Conservation (phyloP, 2,113 vertebrate species). For the Syngnathoides biaculeatus region DNA sequence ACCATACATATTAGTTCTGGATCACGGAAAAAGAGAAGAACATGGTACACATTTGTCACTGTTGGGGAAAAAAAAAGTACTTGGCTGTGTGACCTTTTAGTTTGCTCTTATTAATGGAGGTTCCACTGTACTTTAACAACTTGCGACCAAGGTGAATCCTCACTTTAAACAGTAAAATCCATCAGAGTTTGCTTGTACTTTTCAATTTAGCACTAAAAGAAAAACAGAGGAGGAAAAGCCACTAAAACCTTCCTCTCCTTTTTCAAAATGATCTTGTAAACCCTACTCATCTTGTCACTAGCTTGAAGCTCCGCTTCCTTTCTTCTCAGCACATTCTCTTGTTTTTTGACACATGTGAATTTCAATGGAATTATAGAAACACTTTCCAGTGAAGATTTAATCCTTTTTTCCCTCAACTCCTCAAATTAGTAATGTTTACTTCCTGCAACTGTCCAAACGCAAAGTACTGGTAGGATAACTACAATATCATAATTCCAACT, state of each 20-base stretch:
- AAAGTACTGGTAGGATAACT: neutral
- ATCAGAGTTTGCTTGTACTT: neutral
- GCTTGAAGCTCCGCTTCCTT: neutral
- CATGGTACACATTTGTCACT: neutral
- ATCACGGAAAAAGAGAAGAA: neutral
- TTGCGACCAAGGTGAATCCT: neutral
- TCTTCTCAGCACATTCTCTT: neutral
- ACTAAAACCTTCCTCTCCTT: neutral
- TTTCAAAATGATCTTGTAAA: neutral
- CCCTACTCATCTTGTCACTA: neutral
- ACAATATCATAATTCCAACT: neutral
- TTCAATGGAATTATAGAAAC: neutral
- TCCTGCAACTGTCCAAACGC: neutral
- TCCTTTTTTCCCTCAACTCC: neutral
- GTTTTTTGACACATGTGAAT: neutral
- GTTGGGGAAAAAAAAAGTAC: neutral
- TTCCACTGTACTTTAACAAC: neutral
- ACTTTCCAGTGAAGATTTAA: neutral
- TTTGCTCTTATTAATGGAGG: slow-evolving; percentile 5
- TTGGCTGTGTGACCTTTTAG: slow-evolving; percentile 1
- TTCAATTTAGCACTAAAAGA: neutral
- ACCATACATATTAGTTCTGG: neutral
- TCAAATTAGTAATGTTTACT: neutral
- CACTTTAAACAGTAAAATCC: neutral
- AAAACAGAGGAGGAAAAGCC: neutral